These are phyloP conservation scores for Oedothorax gibbosus DNA, from an alignment of 1,140 invertebrate species.

Conservation along the genomic window DNA sequence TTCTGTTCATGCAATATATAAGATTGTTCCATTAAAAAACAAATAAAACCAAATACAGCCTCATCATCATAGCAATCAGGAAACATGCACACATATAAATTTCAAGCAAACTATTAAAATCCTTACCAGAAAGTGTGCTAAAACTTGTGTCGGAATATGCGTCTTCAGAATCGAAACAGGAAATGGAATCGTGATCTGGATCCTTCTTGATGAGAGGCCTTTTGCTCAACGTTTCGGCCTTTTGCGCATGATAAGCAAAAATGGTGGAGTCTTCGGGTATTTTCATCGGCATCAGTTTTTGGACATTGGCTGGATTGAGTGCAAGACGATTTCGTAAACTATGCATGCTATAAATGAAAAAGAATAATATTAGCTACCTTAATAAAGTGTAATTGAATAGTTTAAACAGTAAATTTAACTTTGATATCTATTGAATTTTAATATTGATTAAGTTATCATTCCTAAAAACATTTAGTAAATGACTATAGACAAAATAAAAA, in stretches of 20 bases:
- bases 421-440: not conserved
- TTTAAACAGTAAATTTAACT: not conserved
- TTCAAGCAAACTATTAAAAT: not conserved
- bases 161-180: slow-evolving; percentile 56
- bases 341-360: slow-evolving; percentile 1
- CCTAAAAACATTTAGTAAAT: too few species aligned
- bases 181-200: slow-evolving; percentile 10
- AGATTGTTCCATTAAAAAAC: too few species aligned
- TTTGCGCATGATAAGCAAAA: slow-evolving; percentile 42
- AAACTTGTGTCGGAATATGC: slow-evolving; percentile 52
- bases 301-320: slow-evolving; percentile 44
- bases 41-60: too few species aligned
- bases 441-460: not conserved
- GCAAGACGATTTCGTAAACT: slow-evolving; percentile 27
- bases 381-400: not conserved
- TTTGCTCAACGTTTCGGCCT: slow-evolving; percentile 37
- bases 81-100: slow-evolving; percentile 1
- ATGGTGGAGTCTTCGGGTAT: slow-evolving; percentile 27
- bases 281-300: slow-evolving; percentile 32
- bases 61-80: not conserved
- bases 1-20: too few species aligned
- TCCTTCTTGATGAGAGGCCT: slow-evolving; percentile 26
- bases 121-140: slow-evolving; percentile 57
- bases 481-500: too few species aligned
- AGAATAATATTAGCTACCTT: not conserved